Conservation (phyloP, 2,888 invertebrate genomes). For the Alcis repandata region DNA sequence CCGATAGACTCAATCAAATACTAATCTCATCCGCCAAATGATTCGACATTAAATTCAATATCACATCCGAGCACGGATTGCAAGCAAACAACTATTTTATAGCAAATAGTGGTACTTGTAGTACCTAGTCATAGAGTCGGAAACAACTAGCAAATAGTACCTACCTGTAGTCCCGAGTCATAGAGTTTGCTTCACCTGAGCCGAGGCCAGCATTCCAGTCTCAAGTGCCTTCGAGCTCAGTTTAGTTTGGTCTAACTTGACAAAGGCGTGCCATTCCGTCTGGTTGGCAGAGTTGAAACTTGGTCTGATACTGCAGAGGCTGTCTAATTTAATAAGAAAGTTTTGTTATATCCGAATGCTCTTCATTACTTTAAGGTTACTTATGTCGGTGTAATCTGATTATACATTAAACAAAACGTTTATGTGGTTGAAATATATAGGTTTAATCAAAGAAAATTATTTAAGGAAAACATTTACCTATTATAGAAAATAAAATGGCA, state of each 20-base stretch:
- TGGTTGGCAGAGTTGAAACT: slow-evolving; percentile 55
- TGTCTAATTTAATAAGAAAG: slow-evolving; percentile 25
- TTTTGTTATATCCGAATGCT: neutral
- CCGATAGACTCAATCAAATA: neutral
- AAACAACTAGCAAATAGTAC: slow-evolving; percentile 6
- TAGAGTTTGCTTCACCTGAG: slow-evolving; percentile 20
- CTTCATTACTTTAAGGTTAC: neutral
- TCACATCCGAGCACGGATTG: slow-evolving; percentile 16
- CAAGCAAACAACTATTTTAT: slow-evolving; percentile 11
- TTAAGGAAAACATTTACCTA: too few relatives aligned
- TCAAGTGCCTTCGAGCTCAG: slow-evolving; percentile 45
- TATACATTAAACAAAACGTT: too few relatives aligned
- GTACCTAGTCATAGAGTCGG: slow-evolving; percentile 10
- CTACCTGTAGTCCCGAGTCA: slow-evolving; percentile 3
- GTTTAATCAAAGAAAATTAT: too few relatives aligned
- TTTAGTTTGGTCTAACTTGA: slow-evolving; percentile 50
- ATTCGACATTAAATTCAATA: slow-evolving; percentile 31
- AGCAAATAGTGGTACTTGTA: neutral
- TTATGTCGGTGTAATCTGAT: too few relatives aligned
- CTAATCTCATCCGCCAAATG: slow-evolving; percentile 15
- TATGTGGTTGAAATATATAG: too few relatives aligned
- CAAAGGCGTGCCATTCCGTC: slow-evolving; percentile 74
- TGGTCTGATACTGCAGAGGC: slow-evolving; percentile 28
- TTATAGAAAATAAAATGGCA: too few relatives aligned
- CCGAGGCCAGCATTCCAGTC: slow-evolving; percentile 35